These are phyloP conservation scores for Grapholita molesta DNA, from an alignment of 1,140 invertebrate genomes.

Conservation along the genomic window DNA sequence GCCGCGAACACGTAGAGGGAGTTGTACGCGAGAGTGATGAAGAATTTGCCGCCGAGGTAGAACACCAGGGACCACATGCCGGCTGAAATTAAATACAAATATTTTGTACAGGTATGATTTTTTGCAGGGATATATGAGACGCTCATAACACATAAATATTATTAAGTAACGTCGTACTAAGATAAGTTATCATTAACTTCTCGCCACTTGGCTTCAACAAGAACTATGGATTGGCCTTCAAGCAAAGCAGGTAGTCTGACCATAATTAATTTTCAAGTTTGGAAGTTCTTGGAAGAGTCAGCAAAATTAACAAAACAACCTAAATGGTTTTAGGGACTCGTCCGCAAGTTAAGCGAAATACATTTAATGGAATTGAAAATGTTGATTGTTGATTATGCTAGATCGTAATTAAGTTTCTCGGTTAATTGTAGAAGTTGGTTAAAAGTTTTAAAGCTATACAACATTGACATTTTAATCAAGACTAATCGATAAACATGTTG, in stretches of 20 bases:
- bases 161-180: no score
- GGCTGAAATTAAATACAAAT: conserved; percentile 39
- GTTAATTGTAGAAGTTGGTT: background rate
- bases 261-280: background rate
- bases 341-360: background rate
- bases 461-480: no score
- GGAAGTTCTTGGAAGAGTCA: background rate
- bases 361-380: no score
- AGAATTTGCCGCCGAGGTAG: conserved; percentile 83
- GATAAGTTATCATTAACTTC: no score
- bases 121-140: no score
- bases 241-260: background rate
- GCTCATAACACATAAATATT: no score
- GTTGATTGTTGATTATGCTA: no score
- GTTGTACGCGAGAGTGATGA: conserved; percentile 81
- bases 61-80: conserved; percentile 68
- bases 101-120: no score
- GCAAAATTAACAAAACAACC: background rate
- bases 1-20: conserved; percentile 84
- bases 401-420: no score
- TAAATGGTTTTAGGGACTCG: background rate
- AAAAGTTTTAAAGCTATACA: background rate
- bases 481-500: no score
- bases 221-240: no score
- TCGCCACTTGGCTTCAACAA: no score